These are phyloP conservation scores for Anguilla marmorata DNA, from an alignment of 2,797 vertebrate species.

Conservation along the genomic window DNA sequence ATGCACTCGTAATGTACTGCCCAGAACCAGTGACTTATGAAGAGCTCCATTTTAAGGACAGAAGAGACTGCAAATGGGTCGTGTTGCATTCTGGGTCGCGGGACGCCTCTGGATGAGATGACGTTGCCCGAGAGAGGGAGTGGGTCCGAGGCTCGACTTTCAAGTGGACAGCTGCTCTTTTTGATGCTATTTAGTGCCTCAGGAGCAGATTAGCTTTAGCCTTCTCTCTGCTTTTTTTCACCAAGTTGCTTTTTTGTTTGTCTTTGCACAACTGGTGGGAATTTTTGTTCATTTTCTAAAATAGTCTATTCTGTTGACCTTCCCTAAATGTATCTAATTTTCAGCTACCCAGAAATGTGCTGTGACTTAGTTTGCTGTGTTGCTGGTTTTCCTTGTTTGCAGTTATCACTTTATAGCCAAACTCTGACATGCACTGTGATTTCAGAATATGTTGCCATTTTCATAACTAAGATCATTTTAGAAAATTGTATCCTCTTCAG, in stretches of 20 bases:
- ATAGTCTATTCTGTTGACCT: not conserved
- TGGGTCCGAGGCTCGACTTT: not conserved
- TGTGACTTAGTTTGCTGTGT: not conserved
- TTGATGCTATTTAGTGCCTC: not conserved
- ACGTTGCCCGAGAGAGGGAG: not conserved
- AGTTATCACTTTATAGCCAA: not conserved
- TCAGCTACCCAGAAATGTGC: not conserved
- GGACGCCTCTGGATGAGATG: not conserved
- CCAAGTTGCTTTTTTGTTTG: not conserved
- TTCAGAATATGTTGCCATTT: not conserved
- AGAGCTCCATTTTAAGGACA: constrained; percentile 12
- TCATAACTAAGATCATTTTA: not conserved
- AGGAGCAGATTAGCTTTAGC: not conserved
- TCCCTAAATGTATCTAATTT: not conserved
- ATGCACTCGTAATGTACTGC: not conserved
- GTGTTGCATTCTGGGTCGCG: not conserved
- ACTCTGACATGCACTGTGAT: not conserved
- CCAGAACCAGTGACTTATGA: not conserved
- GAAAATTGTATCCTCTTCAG: not conserved
- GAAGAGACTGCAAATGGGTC: not conserved
- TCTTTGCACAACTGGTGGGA: not conserved
- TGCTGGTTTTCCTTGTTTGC: not conserved
- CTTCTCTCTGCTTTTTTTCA: not conserved
- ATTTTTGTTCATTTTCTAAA: not conserved
- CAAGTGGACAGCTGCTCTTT: not conserved